Base-by-base conservation (phyloP, 2,888 invertebrate genomes). In the Hydrotaea cyrtoneurina region DNA sequence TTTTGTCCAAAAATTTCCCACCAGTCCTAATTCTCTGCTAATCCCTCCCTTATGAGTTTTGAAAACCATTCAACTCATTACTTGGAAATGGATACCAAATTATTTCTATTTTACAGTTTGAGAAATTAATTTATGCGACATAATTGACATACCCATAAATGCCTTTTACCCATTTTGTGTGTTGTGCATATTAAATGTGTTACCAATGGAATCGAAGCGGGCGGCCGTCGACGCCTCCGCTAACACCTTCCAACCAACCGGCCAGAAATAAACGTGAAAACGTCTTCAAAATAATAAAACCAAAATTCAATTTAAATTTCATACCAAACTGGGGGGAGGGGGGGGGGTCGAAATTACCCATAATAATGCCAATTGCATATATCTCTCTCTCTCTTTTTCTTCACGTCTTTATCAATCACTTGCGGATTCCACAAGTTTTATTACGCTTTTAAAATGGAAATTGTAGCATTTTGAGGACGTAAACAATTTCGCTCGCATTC, bases 121-220 rank as follows among this genome's bases (percentile, higher is more conserved):
- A 39, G n/a, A 66, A 66, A 21, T 66, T 39, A 69, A 46, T 69
- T 69, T 46, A 69, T 21, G 43, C 69, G 15, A 46, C 43, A 43
- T 23, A 66, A 19, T 17, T 66, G 19, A 17, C 39, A 39, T 36
- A 69, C 66, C 66, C 66, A 66, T 21, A 39, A 66, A 46, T 39
- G 46, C 69, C 69, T 69, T 69, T 43, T 43, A 43, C 43, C 69
- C 69, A 46, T 15, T 46, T 43, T 21, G 13, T 46, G 69, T 69
- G 69, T 19, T 5, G 15, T 21, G 69, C 43, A 69, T 69, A 69
- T 69, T 69, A 69, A 69, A 66, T n/a, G 21, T 69, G 69, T 69
- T 39, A 66, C 19, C 66, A 66, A 8, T 66, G 11, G 21, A 46
- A 36, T 36, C 23, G 11, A 19, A 69, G 17, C 23, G 11, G 69